Percentiles rank a stretch among this genome's conserved stretches.
Conservation (phyloP, 2,888 invertebrate species). For the Unio delphinus region DNA sequence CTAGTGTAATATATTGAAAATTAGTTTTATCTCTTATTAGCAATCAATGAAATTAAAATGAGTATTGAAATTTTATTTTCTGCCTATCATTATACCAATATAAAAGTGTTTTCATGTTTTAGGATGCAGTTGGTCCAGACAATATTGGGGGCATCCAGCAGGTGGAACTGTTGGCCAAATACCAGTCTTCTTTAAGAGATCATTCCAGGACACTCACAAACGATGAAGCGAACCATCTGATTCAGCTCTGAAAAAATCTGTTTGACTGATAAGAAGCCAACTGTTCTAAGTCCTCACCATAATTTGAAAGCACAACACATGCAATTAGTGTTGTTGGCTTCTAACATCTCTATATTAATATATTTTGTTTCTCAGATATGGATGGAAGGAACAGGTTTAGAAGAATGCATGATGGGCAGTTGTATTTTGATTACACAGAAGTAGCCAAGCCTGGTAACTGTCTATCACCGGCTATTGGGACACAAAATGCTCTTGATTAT, state of each 20-base stretch:
- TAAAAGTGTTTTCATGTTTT: slow-evolving; percentile 1
- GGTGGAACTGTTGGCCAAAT: slow-evolving; percentile 9
- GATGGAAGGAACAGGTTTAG: too few relatives aligned
- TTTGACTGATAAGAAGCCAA: slow-evolving; percentile 7
- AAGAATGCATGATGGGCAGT: too few relatives aligned
- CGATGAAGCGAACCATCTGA: slow-evolving; percentile 8
- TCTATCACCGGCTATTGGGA: background rate
- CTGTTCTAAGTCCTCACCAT: slow-evolving; percentile 6
- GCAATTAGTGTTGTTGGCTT: too few relatives aligned
- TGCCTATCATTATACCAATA: background rate
- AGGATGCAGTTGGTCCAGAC: slow-evolving; percentile 15
- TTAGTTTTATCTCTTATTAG: too few relatives aligned
- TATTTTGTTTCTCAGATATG: too few relatives aligned
- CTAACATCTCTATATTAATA: too few relatives aligned
- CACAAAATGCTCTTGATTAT: background rate
- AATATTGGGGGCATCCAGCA: slow-evolving; percentile 8
- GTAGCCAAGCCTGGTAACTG: background rate
- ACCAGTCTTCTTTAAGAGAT: slow-evolving; percentile 3
- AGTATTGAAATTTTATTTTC: background rate
- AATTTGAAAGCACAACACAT: too few relatives aligned
- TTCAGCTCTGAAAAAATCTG: slow-evolving; percentile 11
- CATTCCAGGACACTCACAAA: slow-evolving; percentile 2
- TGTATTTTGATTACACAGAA: too few relatives aligned
- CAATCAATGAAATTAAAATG: background rate
- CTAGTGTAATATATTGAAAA: background rate